Percentiles rank a stretch among this genome's conserved stretches.
Evolutionary conservation across 2,113 vertebrate species (phyloP).

Genomic region (Thamnophis sirtalis): DNA sequence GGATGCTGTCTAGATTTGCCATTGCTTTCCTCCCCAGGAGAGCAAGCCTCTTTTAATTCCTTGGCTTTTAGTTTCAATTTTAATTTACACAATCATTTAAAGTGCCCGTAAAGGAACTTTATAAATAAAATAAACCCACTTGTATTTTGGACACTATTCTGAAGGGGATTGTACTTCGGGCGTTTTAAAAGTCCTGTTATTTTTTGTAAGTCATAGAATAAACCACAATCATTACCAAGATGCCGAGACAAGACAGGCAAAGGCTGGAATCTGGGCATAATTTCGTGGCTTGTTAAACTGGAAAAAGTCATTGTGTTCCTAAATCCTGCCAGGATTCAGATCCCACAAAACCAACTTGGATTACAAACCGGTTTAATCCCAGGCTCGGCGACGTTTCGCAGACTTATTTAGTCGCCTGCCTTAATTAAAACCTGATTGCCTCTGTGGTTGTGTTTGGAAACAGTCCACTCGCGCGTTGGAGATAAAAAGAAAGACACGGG

Average conservation of each 20-base stretch:
- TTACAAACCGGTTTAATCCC: background rate
- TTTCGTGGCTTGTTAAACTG: background rate
- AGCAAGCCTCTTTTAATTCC: no score
- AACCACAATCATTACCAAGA: background rate
- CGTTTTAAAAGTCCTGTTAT: background rate
- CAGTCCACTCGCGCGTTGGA: background rate
- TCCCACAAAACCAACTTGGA: background rate
- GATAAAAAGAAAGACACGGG: no score
- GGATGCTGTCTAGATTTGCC: no score
- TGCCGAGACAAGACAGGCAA: background rate
- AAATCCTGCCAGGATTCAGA: background rate
- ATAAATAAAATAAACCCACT: background rate
- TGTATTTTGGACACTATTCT: background rate
- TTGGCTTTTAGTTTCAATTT: no score
- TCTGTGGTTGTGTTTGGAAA: background rate
- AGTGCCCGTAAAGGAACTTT: background rate
- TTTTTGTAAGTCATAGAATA: background rate
- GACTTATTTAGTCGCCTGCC: background rate
- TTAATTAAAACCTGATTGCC: background rate
- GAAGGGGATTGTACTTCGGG: background rate
- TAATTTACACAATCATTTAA: no score
- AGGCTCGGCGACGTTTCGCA: rapidly evolving
- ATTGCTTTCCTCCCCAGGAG: no score
- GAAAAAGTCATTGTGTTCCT: background rate
- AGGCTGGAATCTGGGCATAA: background rate